Base-by-base conservation (phyloP, 2,797 vertebrate genomes). In the Anas flavirostris region DNA sequence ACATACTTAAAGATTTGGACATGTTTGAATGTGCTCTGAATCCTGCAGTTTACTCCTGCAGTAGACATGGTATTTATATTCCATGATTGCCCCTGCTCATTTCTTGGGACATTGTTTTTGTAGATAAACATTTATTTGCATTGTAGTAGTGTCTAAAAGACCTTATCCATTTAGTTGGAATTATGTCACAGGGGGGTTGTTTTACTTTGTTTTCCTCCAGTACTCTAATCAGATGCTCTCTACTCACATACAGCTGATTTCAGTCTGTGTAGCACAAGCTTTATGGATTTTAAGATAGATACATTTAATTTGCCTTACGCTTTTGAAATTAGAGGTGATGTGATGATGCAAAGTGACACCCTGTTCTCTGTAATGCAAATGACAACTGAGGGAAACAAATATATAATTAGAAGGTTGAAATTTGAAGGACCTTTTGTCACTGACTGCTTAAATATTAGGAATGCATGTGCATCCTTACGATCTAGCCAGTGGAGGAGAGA, bases 1-100 rank as follows among this genome's bases (percentile, higher is more conserved):
- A 66, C n/a, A 78, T 46, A 66, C 41, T 58, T 46, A 90, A 94
- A 86, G 22, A 22, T 88, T 86, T 94, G 80, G 66, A 84, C 63
- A 73, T 58, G 46, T 41, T 84, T 81, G 41, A 75, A 76, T 1
- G 1, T 82, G 77, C 50, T 90, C 58, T 93, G 88, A 84, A 76
- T 91, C 79, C 67, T 69, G 8, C 41, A 43, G 2, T 43, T 14
- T 46, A 33, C 18, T 78, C 33, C 33, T 64, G 69, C 12, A 86
- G 53, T 7, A 16, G 56, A 15, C 15, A 14, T n/a, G 7, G 5
- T 62, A 23, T 21, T 70, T 86, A 29, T 50, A 69, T 10, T 41
- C 26, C 5, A 15, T 7, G 1, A 21, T 67, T 55, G 13, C 13
- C 16, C 7, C 28, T 77, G 18, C 10, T 66, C 46, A 19, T 29